Evolutionary conservation across 2,888 invertebrate species (phyloP).

Genomic region (Tricholauxania praeusta): DNA sequence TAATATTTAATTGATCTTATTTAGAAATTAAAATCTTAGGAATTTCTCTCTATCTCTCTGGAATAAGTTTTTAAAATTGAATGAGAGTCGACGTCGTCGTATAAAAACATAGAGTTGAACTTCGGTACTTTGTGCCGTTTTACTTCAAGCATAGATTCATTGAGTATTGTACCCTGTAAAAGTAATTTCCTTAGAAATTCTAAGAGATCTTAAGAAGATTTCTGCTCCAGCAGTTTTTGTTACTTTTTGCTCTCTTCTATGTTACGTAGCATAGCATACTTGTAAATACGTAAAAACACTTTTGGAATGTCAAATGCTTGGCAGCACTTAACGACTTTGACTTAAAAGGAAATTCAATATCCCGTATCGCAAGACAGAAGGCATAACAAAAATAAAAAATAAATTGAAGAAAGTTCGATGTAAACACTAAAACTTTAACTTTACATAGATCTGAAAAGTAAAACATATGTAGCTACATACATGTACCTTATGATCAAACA

Average conservation of each 20-base stretch:
- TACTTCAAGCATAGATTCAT: neutral
- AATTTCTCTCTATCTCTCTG: too few species aligned
- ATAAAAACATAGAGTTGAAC: neutral
- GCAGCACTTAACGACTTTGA: neutral
- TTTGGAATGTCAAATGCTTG: neutral
- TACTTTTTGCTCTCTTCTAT: neutral
- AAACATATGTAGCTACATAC: too few species aligned
- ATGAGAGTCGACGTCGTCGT: neutral
- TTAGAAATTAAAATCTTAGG: too few species aligned
- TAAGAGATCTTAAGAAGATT: too few species aligned
- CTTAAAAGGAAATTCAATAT: conserved; percentile 8
- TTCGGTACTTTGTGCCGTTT: neutral
- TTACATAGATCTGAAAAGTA: too few species aligned
- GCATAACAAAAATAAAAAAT: neutral
- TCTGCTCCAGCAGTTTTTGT: neutral
- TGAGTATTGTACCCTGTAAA: neutral
- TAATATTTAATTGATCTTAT: too few species aligned
- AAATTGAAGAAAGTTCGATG: too few species aligned
- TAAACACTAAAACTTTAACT: too few species aligned
- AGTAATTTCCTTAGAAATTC: neutral
- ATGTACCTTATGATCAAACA: too few species aligned
- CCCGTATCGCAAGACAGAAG: conserved; percentile 1
- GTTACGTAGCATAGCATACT: neutral
- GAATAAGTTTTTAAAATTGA: too few species aligned
- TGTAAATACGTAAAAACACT: neutral